These are phyloP conservation scores for Excalfactoria chinensis DNA, from an alignment of 2,113 vertebrate species.

Conservation along the genomic window DNA sequence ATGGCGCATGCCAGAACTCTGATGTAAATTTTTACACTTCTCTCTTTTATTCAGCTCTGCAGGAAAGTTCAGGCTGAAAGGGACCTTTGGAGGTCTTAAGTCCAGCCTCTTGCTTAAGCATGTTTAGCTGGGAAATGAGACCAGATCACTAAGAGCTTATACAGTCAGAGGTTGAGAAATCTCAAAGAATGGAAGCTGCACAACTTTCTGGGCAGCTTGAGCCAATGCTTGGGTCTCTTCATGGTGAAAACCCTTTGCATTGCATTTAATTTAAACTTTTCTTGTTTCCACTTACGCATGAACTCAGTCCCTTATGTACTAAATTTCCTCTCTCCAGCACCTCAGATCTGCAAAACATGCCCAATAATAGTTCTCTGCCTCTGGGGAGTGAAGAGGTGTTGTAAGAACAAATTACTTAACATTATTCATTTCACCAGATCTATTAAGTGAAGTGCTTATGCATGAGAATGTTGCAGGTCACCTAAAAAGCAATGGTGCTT, in stretches of 20 bases:
- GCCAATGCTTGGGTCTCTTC: background rate
- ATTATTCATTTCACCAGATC: background rate
- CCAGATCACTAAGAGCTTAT: background rate
- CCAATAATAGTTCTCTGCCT: background rate
- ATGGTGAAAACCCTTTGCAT: background rate
- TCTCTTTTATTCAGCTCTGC: background rate
- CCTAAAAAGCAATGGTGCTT: background rate
- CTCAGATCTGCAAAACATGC: background rate
- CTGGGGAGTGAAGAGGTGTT: background rate
- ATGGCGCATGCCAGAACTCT: background rate
- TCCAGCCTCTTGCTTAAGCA: background rate
- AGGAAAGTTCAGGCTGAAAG: background rate
- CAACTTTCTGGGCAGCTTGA: background rate
- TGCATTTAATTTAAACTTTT: background rate
- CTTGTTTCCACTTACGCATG: background rate
- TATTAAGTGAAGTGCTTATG: background rate
- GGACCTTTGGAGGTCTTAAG: background rate
- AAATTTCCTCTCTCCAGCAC: background rate
- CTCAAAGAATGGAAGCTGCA: background rate
- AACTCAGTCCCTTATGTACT: background rate
- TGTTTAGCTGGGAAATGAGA: background rate
- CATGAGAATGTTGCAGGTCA: background rate
- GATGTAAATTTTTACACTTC: background rate
- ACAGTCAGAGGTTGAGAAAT: background rate
- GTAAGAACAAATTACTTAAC: background rate